Conservation (phyloP, 2,113 vertebrate genomes). For the Prunella fulvescens region DNA sequence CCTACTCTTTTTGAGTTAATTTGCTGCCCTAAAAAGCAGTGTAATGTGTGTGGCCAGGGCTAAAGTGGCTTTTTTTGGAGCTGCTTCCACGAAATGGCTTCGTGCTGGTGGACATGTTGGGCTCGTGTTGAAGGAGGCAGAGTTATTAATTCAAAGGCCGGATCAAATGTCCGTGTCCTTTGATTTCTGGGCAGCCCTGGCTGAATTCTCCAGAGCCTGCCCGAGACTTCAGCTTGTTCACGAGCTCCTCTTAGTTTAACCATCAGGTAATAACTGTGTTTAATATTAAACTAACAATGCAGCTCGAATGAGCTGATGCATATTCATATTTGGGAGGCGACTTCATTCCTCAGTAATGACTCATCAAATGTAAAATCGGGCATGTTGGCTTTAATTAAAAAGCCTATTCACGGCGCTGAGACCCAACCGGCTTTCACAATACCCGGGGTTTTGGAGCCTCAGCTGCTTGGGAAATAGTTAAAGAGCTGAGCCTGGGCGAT, state of each 20-base stretch:
- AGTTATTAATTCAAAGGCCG: not conserved
- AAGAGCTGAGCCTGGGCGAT: not conserved
- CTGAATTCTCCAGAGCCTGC: not conserved
- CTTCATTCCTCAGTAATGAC: constrained; percentile 63
- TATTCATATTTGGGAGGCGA: constrained; percentile 66
- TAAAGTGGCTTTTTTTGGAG: not conserved
- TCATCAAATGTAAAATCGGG: constrained; percentile 65
- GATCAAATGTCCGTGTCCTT: not conserved
- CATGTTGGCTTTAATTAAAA: constrained; percentile 56
- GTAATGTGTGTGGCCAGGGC: not conserved
- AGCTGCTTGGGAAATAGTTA: not conserved
- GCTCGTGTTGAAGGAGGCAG: not conserved
- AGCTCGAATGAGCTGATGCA: constrained; percentile 45
- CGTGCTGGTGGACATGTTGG: not conserved
- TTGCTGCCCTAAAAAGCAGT: accelerated
- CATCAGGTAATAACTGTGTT: constrained; percentile 16
- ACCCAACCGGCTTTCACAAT: constrained; percentile 15
- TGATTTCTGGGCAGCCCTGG: not conserved
- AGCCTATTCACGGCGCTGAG: not conserved
- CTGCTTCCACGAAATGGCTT: not conserved
- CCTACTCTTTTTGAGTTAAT: not conserved
- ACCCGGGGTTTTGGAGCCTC: not conserved
- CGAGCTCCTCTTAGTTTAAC: constrained; percentile 14
- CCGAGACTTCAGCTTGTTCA: accelerated
- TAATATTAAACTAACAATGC: constrained; percentile 45